These are phyloP conservation scores for Agraylea sexmaculata DNA, from an alignment of 1,140 invertebrate genomes.

Conservation along the genomic window DNA sequence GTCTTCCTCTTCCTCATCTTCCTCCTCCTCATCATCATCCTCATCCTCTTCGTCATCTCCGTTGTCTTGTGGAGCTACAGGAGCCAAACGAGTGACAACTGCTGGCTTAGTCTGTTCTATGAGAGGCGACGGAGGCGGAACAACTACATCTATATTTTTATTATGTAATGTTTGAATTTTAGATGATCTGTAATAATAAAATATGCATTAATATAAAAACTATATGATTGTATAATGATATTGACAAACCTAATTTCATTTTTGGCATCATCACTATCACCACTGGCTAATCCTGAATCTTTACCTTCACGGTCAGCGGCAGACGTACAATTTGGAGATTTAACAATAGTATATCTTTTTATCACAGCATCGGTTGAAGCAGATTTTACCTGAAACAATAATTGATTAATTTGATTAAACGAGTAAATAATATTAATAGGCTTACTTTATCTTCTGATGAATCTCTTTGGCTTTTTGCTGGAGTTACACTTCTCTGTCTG, in stretches of 20 bases:
- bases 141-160: too few relatives aligned
- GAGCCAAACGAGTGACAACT: too few relatives aligned
- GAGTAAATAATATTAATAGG: too few relatives aligned
- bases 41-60: constrained; percentile 19
- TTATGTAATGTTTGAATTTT: too few relatives aligned
- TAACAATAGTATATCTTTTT: constrained; percentile 11
- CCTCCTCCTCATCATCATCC: constrained; percentile 15
- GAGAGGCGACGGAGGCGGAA: too few relatives aligned
- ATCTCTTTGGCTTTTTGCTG: constrained; percentile 7
- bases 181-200: too few relatives aligned
- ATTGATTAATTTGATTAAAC: background rate
- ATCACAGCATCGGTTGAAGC: constrained; percentile 9
- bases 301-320: background rate
- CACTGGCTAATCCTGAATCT: constrained; percentile 2
- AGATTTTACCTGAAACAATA: constrained; percentile 6
- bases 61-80: constrained; percentile 8
- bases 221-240: background rate
- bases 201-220: background rate
- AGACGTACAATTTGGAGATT: constrained; percentile 5
- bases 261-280: constrained; percentile 3
- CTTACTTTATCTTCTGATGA: too few relatives aligned
- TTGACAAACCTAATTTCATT: background rate
- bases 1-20: constrained; percentile 15
- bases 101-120: too few relatives aligned
- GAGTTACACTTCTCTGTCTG: constrained; percentile 13